Conservation (phyloP, 2,888 invertebrate species). For the Agapetus fuscipes region DNA sequence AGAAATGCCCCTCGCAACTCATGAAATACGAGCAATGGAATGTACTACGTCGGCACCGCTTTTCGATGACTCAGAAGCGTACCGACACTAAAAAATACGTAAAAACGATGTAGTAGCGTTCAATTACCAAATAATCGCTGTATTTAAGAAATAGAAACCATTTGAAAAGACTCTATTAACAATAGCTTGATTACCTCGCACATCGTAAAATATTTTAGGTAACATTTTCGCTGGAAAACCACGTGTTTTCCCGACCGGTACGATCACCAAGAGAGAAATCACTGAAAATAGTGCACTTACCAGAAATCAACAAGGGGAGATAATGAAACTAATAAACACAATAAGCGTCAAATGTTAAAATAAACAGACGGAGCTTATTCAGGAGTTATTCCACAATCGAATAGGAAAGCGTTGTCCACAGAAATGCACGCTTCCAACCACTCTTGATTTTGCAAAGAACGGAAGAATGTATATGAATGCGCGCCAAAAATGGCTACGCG, state of each 20-base stretch:
- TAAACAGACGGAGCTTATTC: slow-evolving; percentile 11
- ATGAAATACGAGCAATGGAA: slow-evolving; percentile 9
- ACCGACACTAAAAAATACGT: too few species aligned
- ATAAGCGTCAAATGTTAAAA: slow-evolving; percentile 12
- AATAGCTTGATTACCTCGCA: too few species aligned
- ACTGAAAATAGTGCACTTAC: slow-evolving; percentile 10
- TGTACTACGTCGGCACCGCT: slow-evolving; percentile 8
- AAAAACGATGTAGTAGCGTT: too few species aligned
- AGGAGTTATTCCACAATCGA: slow-evolving; percentile 12
- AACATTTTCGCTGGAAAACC: too few species aligned
- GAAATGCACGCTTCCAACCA: slow-evolving; percentile 49
- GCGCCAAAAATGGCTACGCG: slow-evolving; percentile 17
- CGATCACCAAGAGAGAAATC: slow-evolving; percentile 4
- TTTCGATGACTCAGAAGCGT: neutral
- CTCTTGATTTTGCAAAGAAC: slow-evolving; percentile 48
- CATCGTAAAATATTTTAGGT: too few species aligned
- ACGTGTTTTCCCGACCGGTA: slow-evolving; percentile 17
- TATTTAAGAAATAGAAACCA: too few species aligned
- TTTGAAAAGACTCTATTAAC: too few species aligned
- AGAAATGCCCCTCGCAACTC: slow-evolving; percentile 6
- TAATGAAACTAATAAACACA: slow-evolving; percentile 3
- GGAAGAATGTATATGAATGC: slow-evolving; percentile 22
- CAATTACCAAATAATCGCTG: too few species aligned
- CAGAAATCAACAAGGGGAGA: slow-evolving; percentile 7
- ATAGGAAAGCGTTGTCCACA: slow-evolving; percentile 35